Evolutionary conservation across 2,113 vertebrate genomes (phyloP).

Genomic region (Gymnogyps californianus): DNA sequence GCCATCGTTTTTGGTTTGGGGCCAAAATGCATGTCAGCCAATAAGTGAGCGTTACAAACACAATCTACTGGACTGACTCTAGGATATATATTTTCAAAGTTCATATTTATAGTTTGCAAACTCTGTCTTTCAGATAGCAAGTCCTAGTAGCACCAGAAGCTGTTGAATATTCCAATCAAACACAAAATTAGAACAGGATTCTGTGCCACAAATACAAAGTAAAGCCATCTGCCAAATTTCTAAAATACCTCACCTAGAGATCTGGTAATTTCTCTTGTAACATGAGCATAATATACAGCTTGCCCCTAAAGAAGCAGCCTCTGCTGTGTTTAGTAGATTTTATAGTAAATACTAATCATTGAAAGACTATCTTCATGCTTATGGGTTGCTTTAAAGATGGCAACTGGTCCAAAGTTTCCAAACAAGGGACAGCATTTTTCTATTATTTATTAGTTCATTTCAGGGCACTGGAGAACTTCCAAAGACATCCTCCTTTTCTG

Average conservation of each 20-base stretch:
- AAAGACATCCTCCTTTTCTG: conserved; percentile 44
- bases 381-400: conserved; percentile 5
- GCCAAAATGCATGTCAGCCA: conserved; percentile 38
- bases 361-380: not conserved
- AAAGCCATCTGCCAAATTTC: conserved; percentile 76
- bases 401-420: not conserved
- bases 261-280: conserved; percentile 64
- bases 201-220: conserved; percentile 73
- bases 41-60: conserved; percentile 36
- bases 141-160: conserved; percentile 69
- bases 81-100: conserved; percentile 65
- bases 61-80: conserved; percentile 59
- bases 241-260: conserved; percentile 65
- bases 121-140: conserved; percentile 67
- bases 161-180: conserved; percentile 71
- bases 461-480: conserved; percentile 49
- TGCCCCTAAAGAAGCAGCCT: conserved; percentile 21
- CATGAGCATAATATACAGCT: conserved; percentile 35
- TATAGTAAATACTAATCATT: not conserved
- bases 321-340: conserved; percentile 12
- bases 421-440: not conserved
- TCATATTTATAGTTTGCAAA: conserved; percentile 70
- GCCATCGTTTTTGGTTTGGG: not conserved
- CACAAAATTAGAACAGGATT: conserved; percentile 67
- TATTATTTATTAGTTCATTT: conserved; percentile 56